Conservation (phyloP, 2,797 vertebrate genomes). For the Synaphobranchus kaupii region DNA sequence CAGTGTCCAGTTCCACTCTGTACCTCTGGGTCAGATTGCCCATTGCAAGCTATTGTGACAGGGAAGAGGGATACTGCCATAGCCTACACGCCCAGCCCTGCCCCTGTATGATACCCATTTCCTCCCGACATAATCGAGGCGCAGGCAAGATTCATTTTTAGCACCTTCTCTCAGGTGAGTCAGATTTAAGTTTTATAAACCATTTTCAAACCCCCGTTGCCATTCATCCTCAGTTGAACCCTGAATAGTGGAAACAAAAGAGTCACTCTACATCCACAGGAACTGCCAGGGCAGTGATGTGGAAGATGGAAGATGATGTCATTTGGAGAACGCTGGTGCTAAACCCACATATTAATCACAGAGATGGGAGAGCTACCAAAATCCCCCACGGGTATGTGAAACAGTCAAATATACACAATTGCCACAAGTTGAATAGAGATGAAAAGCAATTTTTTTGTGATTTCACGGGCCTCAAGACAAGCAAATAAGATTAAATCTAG, state of each 20-base stretch:
- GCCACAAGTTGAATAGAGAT: not conserved
- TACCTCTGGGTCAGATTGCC: slow-evolving; percentile 13
- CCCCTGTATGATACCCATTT: not conserved
- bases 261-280: not conserved
- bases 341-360: slow-evolving; percentile 13
- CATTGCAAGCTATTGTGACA: not conserved
- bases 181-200: not conserved
- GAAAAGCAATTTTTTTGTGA: not conserved
- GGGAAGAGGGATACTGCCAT: not conserved
- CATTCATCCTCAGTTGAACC: not conserved
- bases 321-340: not conserved
- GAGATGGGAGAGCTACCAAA: not conserved
- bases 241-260: not conserved
- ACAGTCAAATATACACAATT: not conserved
- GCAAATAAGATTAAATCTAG: not conserved
- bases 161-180: not conserved
- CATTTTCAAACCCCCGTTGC: not conserved
- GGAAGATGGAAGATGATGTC: slow-evolving; percentile 17
- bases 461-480: not conserved
- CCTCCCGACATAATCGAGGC: not conserved
- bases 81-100: not conserved
- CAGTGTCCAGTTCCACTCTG: not conserved
- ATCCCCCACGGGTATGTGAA: not conserved
- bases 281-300: no score
- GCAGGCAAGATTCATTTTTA: not conserved